These are phyloP conservation scores for Dyspetes luteomarginatus DNA, from an alignment of 2,888 invertebrate species.

Conservation along the genomic window DNA sequence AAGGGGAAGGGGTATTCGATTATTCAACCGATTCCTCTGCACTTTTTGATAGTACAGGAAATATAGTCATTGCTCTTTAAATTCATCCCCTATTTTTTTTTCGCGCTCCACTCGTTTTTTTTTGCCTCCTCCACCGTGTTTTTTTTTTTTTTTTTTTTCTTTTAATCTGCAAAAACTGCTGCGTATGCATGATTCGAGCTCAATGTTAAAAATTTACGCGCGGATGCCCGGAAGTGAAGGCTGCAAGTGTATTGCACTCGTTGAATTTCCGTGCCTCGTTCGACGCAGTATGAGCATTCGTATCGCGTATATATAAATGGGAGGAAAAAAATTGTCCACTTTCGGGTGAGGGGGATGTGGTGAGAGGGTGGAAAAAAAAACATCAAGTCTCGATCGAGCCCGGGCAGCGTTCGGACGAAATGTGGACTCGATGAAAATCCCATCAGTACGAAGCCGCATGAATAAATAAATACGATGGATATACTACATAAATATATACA, in stretches of 20 bases:
- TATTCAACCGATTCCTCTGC: slow-evolving; percentile 60
- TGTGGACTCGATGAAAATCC: slow-evolving; percentile 76
- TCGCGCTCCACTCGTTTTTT: slow-evolving; percentile 35
- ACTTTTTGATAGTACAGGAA: slow-evolving; percentile 19
- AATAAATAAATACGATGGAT: slow-evolving; percentile 77
- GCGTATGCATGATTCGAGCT: slow-evolving; percentile 58
- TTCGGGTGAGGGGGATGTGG: slow-evolving; percentile 8
- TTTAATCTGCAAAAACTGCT: slow-evolving; percentile 15
- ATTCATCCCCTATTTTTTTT: slow-evolving; percentile 29
- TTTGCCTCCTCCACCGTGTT: slow-evolving; percentile 2
- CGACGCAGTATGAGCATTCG: slow-evolving; percentile 4
- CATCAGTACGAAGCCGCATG: slow-evolving; percentile 74
- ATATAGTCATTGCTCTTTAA: slow-evolving; percentile 41
- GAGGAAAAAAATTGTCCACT: slow-evolving; percentile 61
- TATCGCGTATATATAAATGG: no score
- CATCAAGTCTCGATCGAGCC: slow-evolving; percentile 57
- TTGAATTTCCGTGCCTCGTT: slow-evolving; percentile 24
- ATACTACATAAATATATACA: neutral
- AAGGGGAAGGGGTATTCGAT: slow-evolving; percentile 39
- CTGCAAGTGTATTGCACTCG: slow-evolving; percentile 57
- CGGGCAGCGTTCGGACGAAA: no score
- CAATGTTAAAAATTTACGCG: slow-evolving; percentile 62
- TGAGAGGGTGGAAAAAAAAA: slow-evolving; percentile 16
- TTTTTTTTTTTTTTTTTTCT: neutral
- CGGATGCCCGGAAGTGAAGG: slow-evolving; percentile 55